Percentiles rank a stretch among this genome's conserved stretches.
These are phyloP conservation scores for Mus pahari DNA, from an alignment of 2,113 vertebrate species.

Conservation along the genomic window DNA sequence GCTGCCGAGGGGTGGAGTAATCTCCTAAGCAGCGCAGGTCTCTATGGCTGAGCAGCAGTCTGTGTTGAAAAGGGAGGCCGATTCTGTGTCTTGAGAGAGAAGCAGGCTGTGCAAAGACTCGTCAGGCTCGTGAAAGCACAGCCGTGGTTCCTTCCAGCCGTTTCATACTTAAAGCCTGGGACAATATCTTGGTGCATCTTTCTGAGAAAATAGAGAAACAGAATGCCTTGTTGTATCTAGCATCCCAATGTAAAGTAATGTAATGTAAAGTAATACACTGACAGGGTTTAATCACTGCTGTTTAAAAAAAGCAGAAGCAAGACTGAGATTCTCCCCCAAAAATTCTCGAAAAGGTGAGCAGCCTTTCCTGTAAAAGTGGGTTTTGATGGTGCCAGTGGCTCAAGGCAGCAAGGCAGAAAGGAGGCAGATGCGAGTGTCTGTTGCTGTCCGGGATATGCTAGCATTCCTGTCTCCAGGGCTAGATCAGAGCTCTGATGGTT, in stretches of 20 bases:
- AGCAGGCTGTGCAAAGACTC: neutral
- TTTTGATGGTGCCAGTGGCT: neutral
- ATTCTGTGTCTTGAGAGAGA: neutral
- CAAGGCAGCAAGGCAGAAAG: neutral
- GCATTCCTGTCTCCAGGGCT: neutral
- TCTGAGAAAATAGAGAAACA: neutral
- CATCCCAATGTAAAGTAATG: neutral
- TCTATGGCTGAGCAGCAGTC: neutral
- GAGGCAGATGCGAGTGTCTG: too few relatives aligned
- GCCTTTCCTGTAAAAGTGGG: neutral
- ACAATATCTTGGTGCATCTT: neutral
- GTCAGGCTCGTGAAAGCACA: neutral
- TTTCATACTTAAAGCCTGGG: neutral
- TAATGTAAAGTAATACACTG: neutral
- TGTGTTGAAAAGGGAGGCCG: neutral
- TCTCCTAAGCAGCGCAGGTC: neutral
- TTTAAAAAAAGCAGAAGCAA: neutral
- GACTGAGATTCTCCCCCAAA: neutral
- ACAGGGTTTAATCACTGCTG: neutral
- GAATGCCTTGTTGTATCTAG: neutral
- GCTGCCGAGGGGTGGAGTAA: neutral
- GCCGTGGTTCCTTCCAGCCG: neutral
- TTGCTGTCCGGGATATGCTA: accelerated
- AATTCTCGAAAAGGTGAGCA: neutral
- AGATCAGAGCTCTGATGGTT: neutral